A percentile compares a stretch with the other conserved stretches of the same genome.
Conservation (phyloP, 37 sponge, comb jelly and placozoan genomes). For the Hexactinellida sp. region DNA sequence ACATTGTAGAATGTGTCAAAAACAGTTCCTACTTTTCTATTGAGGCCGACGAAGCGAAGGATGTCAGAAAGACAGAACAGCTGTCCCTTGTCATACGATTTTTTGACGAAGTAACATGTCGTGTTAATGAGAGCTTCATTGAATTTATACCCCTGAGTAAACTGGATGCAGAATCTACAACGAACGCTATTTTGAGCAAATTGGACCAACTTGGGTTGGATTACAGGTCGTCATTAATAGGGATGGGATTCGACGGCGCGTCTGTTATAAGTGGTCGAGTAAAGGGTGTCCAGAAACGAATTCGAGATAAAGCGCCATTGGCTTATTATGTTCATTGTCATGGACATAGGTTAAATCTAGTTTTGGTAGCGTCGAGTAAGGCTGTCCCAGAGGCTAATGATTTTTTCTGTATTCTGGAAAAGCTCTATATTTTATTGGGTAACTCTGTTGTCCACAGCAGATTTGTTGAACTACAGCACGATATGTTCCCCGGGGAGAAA, state of each 20-base stretch:
- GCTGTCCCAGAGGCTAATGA: constrained; percentile 31
- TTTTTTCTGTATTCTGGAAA: constrained; percentile 34
- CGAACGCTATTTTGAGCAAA: background rate
- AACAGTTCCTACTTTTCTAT: background rate
- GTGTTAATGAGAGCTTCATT: background rate
- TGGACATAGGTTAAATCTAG: constrained; percentile 31
- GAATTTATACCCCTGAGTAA: too few relatives aligned
- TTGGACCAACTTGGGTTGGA: background rate
- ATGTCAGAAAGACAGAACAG: background rate
- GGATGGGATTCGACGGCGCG: constrained; percentile 47
- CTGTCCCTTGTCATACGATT: background rate
- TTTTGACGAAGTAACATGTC: background rate
- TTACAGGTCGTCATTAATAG: background rate
- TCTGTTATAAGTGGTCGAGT: constrained; percentile 46
- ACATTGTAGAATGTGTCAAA: background rate
- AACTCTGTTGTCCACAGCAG: constrained; percentile 23
- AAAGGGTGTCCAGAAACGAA: constrained; percentile 33
- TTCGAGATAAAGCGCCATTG: constrained; percentile 31
- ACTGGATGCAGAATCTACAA: too few relatives aligned
- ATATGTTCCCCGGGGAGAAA: background rate
- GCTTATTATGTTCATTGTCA: constrained; percentile 44
- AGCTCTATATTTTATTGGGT: constrained; percentile 29
- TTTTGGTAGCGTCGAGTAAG: constrained; percentile 42
- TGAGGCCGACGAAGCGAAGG: background rate
- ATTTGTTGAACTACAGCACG: background rate